Conservation (phyloP, 2,888 invertebrate genomes). For the Schizaphis graminum region DNA sequence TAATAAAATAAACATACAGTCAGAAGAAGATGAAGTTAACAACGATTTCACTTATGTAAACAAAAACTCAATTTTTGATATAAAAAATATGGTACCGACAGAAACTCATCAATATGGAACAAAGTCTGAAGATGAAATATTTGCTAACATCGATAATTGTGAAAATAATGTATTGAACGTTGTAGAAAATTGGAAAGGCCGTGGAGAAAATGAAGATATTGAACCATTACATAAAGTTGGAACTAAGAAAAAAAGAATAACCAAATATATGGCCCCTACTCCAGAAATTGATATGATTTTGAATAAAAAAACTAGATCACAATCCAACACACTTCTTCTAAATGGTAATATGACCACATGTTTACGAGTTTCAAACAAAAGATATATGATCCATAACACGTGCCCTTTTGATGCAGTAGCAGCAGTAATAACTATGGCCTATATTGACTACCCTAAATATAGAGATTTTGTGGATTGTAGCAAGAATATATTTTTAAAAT, state of each 20-base stretch:
- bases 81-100: too few species aligned
- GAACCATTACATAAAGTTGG: neutral
- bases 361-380: neutral
- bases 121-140: too few species aligned
- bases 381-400: neutral
- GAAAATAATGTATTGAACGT: neutral
- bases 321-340: neutral
- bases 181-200: slow-evolving; percentile 4
- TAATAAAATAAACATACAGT: neutral
- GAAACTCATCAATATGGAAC: too few species aligned
- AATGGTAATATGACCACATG: neutral
- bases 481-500: too few species aligned
- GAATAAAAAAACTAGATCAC: slow-evolving; percentile 21
- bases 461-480: too few species aligned
- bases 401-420: neutral
- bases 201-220: slow-evolving; percentile 6
- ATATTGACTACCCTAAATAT: neutral
- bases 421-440: neutral
- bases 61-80: too few species aligned
- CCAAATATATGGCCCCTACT: neutral
- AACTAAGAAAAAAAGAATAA: neutral
- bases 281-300: slow-evolving; percentile 15
- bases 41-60: too few species aligned
- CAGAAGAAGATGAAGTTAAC: neutral
- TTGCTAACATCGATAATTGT: neutral